Evolutionary conservation across 2,113 vertebrate genomes (phyloP), one percentile per base, ranked within the genome.

Genomic region (Triplophysa rosa): DNA sequence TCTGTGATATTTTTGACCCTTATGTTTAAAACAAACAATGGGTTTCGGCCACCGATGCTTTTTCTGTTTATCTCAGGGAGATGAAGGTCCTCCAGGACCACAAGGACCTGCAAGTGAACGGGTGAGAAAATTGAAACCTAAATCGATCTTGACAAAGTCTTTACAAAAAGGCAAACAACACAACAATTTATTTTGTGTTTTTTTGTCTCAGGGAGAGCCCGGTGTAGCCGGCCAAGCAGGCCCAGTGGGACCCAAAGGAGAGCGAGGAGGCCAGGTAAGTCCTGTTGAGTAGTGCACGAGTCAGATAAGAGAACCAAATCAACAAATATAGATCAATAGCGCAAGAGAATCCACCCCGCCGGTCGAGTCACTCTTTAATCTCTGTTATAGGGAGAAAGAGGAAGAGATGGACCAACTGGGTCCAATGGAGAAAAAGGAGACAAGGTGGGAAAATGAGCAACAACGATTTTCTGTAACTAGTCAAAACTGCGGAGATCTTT

Each of bases 391-490:
- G 94, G 93, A 64, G 93, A 93, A 78, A 83, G 86, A 77, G 94
- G 94, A 79, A 65, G 62, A 23, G 86, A 86, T 0, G 94, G 94
- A 69, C 45, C 64, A 2, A 0, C 69, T 6, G 94, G 94, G 3
- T 77, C 86, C 17, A 94, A 90, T 85, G 94, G 93, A 37, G 93
- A 93, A 6, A 92, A 88, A 76, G 94, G 94, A 8, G 90, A 92
- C 84, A 90, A 92, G 94, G 94, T 94, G 77, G 73, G 84, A 59
- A 24, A 85, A 45, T 47, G 9, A 58, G 1, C 74, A 64, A 10
- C 17, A 26, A 0, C 65, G 3, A 6, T 26, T 52, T 52, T 19
- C 13, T 52, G 49, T 52, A 37, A 52, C 14, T 17, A 6, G 16
- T 52, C 49, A 52, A 52, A 52, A 52, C 13, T 52, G 4, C 14